Conservation (phyloP, 2,888 invertebrate genomes). For the Ophraella communa region DNA sequence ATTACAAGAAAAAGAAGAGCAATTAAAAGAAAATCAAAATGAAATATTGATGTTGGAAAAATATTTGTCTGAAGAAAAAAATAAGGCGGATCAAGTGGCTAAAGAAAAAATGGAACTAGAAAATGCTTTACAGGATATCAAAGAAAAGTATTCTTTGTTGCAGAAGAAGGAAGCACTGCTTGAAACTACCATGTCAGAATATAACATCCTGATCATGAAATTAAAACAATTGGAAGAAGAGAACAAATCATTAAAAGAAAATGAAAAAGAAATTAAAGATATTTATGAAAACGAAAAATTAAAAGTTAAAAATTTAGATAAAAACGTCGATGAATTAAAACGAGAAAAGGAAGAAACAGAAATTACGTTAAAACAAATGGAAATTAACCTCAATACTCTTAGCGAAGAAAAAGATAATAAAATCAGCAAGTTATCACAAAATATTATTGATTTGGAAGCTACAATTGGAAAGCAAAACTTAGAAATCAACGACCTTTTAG, state of each 20-base stretch:
- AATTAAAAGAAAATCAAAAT: conserved; percentile 15
- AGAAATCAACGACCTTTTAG: conserved; percentile 38
- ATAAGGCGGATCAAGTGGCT: conserved; percentile 11
- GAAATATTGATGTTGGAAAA: conserved; percentile 9
- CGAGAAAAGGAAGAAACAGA: conserved; percentile 15
- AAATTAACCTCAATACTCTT: conserved; percentile 20
- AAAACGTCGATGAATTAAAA: not conserved
- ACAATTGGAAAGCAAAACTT: conserved; percentile 31
- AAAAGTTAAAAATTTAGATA: conserved; percentile 10
- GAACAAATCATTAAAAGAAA: conserved; percentile 33
- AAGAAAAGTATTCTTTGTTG: conserved; percentile 33
- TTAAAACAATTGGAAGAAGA: conserved; percentile 42
- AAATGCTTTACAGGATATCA: conserved; percentile 30
- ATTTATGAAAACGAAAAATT: conserved; percentile 5
- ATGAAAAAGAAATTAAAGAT: conserved; percentile 24
- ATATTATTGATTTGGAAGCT: conserved; percentile 21
- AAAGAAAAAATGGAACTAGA: conserved; percentile 37
- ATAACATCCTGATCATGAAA: conserved; percentile 39
- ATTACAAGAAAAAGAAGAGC: conserved; percentile 1
- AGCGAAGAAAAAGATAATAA: conserved; percentile 26
- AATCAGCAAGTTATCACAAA: conserved; percentile 24
- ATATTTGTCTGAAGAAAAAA: conserved; percentile 25
- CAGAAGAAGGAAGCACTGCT: conserved; percentile 39
- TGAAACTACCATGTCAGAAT: conserved; percentile 37
- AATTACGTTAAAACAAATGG: conserved; percentile 13